phyloP scores from a whole-genome alignment of 2,888 invertebrate genomes.

The Eupithecia vulgata region DNA sequence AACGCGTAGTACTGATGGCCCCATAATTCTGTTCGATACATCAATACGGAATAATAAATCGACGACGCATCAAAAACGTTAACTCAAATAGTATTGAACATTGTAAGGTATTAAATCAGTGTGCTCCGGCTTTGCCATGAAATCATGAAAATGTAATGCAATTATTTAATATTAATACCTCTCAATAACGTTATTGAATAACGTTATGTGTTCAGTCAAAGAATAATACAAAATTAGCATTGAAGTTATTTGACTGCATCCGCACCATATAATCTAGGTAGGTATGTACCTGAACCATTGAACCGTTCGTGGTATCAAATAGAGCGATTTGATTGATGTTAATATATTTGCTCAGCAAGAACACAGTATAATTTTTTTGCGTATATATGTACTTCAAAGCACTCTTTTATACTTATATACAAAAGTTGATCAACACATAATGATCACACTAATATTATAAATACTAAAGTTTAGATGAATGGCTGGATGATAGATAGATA shows the following conservation, averaged over 20 bases:
- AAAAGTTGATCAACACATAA: too few relatives aligned
- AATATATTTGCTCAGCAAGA: neutral
- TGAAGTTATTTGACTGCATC: neutral
- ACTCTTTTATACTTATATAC: neutral
- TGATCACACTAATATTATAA: too few relatives aligned
- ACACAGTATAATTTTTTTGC: neutral
- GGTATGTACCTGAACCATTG: neutral
- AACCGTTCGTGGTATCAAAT: neutral
- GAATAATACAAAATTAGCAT: neutral
- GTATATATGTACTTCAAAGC: neutral
- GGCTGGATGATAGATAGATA: too few relatives aligned
- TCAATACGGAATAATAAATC: conserved; percentile 40
- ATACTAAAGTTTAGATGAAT: too few relatives aligned
- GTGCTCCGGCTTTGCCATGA: neutral
- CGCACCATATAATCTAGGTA: neutral
- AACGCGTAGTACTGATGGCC: conserved; percentile 32
- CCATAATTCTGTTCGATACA: conserved; percentile 41
- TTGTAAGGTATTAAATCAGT: conserved; percentile 24
- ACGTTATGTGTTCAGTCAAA: neutral
- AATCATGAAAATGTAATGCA: neutral
- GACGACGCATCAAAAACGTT: conserved; percentile 39
- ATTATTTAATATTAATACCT: neutral
- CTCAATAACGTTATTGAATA: neutral
- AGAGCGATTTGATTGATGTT: neutral
- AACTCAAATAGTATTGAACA: conserved; percentile 34